phyloP scores from a whole-genome alignment of 2,113 vertebrate species.

The Labrus mixtus region DNA sequence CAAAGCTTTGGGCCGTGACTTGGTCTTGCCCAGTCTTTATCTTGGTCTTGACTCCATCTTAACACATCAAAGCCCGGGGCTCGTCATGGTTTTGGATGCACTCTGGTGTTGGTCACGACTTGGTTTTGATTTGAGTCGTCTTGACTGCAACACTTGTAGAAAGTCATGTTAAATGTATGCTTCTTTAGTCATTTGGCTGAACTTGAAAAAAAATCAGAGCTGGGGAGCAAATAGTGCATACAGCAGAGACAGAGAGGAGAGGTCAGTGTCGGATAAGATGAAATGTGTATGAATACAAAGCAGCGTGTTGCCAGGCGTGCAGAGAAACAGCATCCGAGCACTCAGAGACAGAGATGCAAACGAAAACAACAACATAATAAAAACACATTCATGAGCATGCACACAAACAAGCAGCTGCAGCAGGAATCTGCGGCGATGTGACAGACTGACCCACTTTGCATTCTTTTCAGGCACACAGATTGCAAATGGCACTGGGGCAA shows the following conservation, averaged over 20 bases:
- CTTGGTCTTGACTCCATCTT: not conserved
- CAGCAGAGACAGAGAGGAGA: not conserved
- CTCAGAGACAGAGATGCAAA: not conserved
- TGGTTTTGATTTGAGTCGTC: no score
- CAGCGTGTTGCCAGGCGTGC: slow-evolving; percentile 7
- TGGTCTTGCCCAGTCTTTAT: not conserved
- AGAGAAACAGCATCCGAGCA: not conserved
- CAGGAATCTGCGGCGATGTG: slow-evolving; percentile 33
- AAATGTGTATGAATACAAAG: not conserved
- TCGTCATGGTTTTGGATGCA: no score
- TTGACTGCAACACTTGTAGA: no score
- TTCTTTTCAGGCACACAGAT: slow-evolving; percentile 42
- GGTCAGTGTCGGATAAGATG: slow-evolving; percentile 11
- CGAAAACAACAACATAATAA: not conserved
- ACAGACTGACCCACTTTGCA: slow-evolving; percentile 73
- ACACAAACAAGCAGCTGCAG: not conserved
- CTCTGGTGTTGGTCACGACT: no score
- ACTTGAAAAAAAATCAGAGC: not conserved
- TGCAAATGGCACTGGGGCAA: slow-evolving; percentile 60
- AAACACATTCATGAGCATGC: not conserved
- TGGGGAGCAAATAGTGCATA: not conserved
- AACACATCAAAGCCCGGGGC: no score
- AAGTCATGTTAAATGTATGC: not conserved
- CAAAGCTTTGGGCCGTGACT: no score
- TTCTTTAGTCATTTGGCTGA: not conserved